phyloP scores from a whole-genome alignment of 1,140 invertebrate species.

The Gryon sp. region DNA sequence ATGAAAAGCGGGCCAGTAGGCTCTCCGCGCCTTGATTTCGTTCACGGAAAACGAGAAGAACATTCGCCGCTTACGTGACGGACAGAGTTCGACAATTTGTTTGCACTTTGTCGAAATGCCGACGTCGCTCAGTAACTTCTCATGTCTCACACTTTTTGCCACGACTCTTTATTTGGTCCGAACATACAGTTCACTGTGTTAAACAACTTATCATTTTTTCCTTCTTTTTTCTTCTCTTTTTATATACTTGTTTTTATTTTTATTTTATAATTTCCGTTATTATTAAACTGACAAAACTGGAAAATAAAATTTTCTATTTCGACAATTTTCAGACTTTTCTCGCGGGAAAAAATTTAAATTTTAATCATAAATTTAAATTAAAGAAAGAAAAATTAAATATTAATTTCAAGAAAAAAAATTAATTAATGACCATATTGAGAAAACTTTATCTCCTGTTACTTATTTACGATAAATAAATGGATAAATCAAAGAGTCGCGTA shows the following conservation, averaged over 20 bases:
- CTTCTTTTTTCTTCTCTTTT: not conserved
- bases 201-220: not conserved
- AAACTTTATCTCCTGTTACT: no score
- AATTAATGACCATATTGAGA: no score
- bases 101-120: constrained; percentile 38
- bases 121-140: not conserved
- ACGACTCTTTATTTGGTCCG: constrained; percentile 9
- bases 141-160: constrained; percentile 5
- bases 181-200: not conserved
- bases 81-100: constrained; percentile 48
- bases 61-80: constrained; percentile 51
- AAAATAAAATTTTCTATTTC: not conserved
- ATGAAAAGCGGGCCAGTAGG: constrained; percentile 61
- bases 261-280: not conserved
- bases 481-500: no score
- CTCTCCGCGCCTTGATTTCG: constrained; percentile 52
- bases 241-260: not conserved
- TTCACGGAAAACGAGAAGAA: constrained; percentile 54
- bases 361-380: not conserved
- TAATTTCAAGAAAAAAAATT: no score
- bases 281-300: no score
- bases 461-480: no score
- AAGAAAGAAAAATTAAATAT: not conserved
- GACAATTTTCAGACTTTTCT: not conserved
- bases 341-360: not conserved